Percentiles rank a stretch among this genome's conserved stretches.
Evolutionary conservation across 2,888 invertebrate species (phyloP).

Genomic region (Podabrus alpinus): DNA sequence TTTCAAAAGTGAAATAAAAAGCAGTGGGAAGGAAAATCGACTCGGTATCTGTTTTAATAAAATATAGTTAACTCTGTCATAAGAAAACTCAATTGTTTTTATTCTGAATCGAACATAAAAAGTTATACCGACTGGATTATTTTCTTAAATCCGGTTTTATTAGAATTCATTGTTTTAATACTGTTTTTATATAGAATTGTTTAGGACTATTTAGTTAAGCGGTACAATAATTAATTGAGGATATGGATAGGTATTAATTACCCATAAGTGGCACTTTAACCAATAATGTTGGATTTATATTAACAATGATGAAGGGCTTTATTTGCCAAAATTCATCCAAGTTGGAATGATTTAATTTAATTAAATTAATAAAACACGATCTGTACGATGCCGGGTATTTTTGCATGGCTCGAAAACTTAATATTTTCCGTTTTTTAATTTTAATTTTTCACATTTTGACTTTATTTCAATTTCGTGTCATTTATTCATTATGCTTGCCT

Average conservation of each 20-base stretch:
- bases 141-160: background rate
- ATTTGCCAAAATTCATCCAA: background rate
- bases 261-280: background rate
- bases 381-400: background rate
- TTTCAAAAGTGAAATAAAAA: background rate
- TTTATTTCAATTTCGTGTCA: too few species aligned
- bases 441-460: too few species aligned
- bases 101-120: background rate
- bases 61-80: constrained; percentile 16
- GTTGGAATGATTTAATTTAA: background rate
- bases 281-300: background rate
- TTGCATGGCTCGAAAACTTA: background rate
- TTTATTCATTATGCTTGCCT: too few species aligned
- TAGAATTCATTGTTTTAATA: background rate
- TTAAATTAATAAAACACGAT: background rate
- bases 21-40: background rate
- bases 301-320: background rate
- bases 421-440: too few species aligned
- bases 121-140: background rate
- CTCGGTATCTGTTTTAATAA: constrained; percentile 9
- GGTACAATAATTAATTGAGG: background rate
- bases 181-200: background rate
- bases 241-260: background rate
- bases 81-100: background rate
- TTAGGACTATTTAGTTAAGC: background rate